Conservation (phyloP, 2,888 invertebrate species). For the Torymus tubicola region DNA sequence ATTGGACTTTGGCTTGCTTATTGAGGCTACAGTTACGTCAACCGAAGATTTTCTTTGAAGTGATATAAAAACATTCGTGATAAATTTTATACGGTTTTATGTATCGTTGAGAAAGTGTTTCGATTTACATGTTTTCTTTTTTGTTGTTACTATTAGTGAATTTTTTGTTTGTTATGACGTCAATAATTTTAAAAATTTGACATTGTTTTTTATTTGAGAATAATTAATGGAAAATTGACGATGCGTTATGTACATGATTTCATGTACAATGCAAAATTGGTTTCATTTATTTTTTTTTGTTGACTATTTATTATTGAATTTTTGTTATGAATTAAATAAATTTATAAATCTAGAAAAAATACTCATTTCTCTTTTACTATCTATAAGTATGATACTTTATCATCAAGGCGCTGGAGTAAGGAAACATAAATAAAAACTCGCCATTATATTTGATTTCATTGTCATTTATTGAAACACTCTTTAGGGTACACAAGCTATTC, state of each 20-base stretch:
- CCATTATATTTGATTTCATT: constrained; percentile 64
- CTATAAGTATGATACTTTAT: no score
- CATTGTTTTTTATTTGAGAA: neutral
- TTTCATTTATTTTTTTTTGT: constrained; percentile 9
- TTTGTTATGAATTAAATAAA: constrained; percentile 38
- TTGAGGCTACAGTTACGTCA: constrained; percentile 87
- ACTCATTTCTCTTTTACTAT: neutral
- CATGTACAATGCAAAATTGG: neutral
- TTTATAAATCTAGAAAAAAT: neutral
- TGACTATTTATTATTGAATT: constrained; percentile 43
- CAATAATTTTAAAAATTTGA: neutral
- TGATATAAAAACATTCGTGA: constrained; percentile 15
- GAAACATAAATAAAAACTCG: constrained; percentile 50
- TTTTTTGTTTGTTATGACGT: neutral
- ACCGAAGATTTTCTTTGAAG: constrained; percentile 78
- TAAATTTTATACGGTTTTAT: constrained; percentile 5
- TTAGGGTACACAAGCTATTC: constrained; percentile 74
- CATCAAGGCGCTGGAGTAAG: constrained; percentile 5
- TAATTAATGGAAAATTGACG: neutral
- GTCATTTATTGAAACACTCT: constrained; percentile 76
- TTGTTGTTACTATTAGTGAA: constrained; percentile 16
- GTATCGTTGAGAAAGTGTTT: neutral
- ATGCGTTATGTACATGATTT: constrained; percentile 15
- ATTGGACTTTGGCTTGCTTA: constrained; percentile 89
- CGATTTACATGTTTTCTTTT: constrained; percentile 32